phyloP scores from a whole-genome alignment of 2,797 vertebrate genomes.

The Phataginus tricuspis region DNA sequence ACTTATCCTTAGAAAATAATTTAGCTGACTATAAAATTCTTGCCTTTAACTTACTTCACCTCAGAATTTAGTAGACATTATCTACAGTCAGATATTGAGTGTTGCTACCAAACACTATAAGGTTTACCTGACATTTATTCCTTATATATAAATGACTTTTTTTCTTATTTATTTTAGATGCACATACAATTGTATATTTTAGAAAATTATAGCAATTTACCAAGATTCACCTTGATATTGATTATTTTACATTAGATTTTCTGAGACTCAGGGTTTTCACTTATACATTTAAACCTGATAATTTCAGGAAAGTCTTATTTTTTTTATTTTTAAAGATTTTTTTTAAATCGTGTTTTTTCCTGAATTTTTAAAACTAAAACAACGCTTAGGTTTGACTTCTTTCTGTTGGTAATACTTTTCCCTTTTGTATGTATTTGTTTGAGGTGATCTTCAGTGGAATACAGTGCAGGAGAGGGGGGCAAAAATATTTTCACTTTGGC shows the following conservation, averaged over 20 bases:
- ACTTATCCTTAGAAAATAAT: not conserved
- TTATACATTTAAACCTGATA: not conserved
- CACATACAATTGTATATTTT: not conserved
- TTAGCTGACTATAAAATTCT: not conserved
- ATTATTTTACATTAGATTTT: slow-evolving; percentile 5
- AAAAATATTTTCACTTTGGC: not conserved
- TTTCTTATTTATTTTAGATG: not conserved
- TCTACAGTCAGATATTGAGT: not conserved
- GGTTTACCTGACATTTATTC: not conserved
- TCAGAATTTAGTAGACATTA: not conserved
- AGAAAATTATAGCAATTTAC: not conserved
- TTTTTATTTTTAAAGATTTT: not conserved
- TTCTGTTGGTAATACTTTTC: not conserved
- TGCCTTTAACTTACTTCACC: not conserved
- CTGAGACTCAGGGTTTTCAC: not conserved
- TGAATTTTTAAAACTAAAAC: not conserved
- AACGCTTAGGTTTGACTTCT: not conserved
- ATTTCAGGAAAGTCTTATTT: not conserved
- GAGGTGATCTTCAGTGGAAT: not conserved
- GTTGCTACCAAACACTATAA: not conserved
- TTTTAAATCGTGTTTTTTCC: not conserved
- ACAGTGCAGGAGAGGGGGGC: not conserved
- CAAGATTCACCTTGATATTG: not conserved
- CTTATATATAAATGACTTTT: not conserved
- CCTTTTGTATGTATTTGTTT: not conserved